Percentiles rank a stretch among this genome's conserved stretches.
These are phyloP conservation scores for Drosophila monieri DNA, from an alignment of 2,888 invertebrate genomes.

Conservation along the genomic window DNA sequence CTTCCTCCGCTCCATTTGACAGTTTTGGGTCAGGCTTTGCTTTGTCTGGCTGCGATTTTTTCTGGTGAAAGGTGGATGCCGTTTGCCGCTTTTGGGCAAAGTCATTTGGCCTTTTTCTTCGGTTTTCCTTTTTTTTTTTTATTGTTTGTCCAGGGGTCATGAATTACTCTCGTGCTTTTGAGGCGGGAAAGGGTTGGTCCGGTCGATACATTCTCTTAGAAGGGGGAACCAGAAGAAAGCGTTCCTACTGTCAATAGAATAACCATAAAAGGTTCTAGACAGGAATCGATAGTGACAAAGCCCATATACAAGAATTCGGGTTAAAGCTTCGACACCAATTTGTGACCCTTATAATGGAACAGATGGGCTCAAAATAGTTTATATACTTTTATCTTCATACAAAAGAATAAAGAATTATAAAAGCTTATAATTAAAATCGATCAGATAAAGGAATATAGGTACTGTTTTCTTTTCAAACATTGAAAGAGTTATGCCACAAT, in stretches of 20 bases:
- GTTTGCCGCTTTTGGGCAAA: slow-evolving; percentile 40
- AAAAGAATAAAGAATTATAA: background rate
- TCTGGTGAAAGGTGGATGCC: slow-evolving; percentile 47
- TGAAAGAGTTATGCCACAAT: background rate
- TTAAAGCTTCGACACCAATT: background rate
- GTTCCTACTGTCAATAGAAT: slow-evolving; percentile 2
- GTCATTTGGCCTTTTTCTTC: slow-evolving; percentile 45
- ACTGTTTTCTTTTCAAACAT: background rate
- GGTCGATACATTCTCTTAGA: background rate
- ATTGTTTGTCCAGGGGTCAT: slow-evolving; percentile 45
- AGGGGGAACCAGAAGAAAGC: slow-evolving; percentile 9
- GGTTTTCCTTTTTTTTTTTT: slow-evolving; percentile 31
- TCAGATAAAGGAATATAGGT: background rate
- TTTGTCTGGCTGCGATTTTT: slow-evolving; percentile 27
- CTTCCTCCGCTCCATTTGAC: slow-evolving; percentile 51
- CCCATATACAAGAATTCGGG: background rate
- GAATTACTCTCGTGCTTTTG: slow-evolving; percentile 36
- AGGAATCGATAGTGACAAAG: background rate
- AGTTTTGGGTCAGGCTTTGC: slow-evolving; percentile 63
- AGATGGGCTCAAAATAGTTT: background rate
- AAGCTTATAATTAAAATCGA: background rate
- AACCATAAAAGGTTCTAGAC: background rate
- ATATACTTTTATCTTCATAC: background rate
- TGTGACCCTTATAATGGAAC: background rate
- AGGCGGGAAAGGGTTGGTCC: slow-evolving; percentile 11